These are phyloP conservation scores for Eueremaeus valkanovi DNA, from an alignment of 2,888 invertebrate species.

Conservation along the genomic window DNA sequence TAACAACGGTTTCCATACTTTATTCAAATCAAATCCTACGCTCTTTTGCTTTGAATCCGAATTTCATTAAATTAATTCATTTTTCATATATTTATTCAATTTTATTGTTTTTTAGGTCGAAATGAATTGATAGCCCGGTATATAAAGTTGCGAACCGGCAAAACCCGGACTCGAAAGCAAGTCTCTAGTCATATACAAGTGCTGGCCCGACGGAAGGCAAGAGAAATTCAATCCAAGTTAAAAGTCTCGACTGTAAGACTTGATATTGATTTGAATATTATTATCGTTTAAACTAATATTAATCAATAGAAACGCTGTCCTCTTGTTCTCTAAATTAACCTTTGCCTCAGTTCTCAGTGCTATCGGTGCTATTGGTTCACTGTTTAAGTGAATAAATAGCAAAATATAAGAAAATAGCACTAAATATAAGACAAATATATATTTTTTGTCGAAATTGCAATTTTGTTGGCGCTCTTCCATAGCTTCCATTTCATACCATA, in stretches of 20 bases:
- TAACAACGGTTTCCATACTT: background rate
- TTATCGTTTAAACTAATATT: background rate
- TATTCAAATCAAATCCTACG: too few relatives aligned
- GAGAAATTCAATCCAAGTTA: conserved; percentile 96
- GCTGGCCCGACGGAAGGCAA: conserved; percentile 92
- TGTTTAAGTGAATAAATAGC: background rate
- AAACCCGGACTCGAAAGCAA: conserved; percentile 98
- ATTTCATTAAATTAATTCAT: conserved; percentile 2
- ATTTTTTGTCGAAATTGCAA: conserved; percentile 5
- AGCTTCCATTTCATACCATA: too few relatives aligned
- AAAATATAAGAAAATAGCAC: background rate
- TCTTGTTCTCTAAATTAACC: conserved; percentile 8
- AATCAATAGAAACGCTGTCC: conserved; percentile 22
- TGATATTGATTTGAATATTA: background rate
- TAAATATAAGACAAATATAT: too few relatives aligned
- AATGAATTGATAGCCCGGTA: conserved; percentile 99
- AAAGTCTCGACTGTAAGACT: conserved; percentile 62
- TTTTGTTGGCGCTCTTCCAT: conserved; percentile 27
- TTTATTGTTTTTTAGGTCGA: conserved; percentile 69
- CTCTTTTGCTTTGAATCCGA: too few relatives aligned
- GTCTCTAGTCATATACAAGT: conserved; percentile 99
- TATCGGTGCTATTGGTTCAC: too few relatives aligned
- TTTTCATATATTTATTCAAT: conserved; percentile 13
- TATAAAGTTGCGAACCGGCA: conserved; percentile 98
- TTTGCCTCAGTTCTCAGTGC: conserved; percentile 3